Percentiles rank a stretch among this genome's conserved stretches.
These are phyloP conservation scores for Apus apus DNA, from an alignment of 2,113 vertebrate genomes.

Conservation along the genomic window DNA sequence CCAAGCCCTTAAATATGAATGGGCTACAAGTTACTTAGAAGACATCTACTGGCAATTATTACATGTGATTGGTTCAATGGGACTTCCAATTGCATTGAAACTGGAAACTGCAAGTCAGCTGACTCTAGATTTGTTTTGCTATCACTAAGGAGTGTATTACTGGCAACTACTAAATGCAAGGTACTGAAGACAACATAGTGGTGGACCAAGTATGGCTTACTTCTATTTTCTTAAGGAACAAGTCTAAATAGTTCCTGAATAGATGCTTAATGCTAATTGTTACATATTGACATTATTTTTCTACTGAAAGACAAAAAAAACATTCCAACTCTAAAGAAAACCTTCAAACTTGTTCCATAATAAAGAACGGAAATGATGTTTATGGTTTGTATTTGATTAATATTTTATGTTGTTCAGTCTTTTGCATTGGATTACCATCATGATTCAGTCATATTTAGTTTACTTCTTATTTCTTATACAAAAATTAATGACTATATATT, in stretches of 20 bases:
- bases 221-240: not conserved
- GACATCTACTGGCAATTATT: not conserved
- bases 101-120: not conserved
- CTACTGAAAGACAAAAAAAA: not conserved
- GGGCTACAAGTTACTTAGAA: not conserved
- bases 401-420: not conserved
- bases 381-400: not conserved
- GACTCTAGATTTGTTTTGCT: not conserved
- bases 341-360: not conserved
- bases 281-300: not conserved
- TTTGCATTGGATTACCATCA: not conserved
- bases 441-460: not conserved
- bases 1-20: not conserved
- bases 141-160: fast-evolving
- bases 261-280: not conserved
- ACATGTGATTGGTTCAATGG: not conserved
- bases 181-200: not conserved
- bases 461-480: not conserved
- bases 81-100: not conserved
- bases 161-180: not conserved
- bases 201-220: not conserved
- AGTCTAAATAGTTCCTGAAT: not conserved
- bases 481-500: not conserved
- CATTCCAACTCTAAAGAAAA: not conserved
- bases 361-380: not conserved